Conservation (phyloP, 2,888 invertebrate species). For the Biston stratarius region DNA sequence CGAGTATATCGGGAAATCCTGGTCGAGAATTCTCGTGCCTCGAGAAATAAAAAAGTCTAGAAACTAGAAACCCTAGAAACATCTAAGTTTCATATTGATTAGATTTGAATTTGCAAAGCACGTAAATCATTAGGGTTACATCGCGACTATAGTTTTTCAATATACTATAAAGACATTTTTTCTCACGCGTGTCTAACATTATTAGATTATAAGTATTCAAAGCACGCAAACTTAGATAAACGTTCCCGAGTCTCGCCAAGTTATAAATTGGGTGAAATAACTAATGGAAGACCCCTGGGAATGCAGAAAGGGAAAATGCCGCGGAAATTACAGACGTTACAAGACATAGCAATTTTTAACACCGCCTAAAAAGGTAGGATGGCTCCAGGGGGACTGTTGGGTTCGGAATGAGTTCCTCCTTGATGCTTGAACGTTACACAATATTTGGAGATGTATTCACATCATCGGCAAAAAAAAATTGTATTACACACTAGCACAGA, state of each 20-base stretch:
- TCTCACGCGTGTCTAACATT: constrained; percentile 5
- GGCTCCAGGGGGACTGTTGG: constrained; percentile 6
- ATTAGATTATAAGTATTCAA: constrained; percentile 18
- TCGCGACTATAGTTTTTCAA: too few relatives aligned
- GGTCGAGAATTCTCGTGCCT: too few relatives aligned
- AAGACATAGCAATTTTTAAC: constrained; percentile 33
- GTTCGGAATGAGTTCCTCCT: constrained; percentile 1
- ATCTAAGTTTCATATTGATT: too few relatives aligned
- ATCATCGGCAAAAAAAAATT: too few relatives aligned
- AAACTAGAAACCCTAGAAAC: too few relatives aligned
- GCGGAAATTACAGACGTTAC: constrained; percentile 25
- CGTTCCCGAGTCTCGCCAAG: constrained; percentile 21
- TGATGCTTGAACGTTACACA: not conserved
- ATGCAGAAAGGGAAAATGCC: constrained; percentile 17
- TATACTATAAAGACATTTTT: not conserved
- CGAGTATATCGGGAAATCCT: too few relatives aligned
- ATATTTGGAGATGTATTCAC: not conserved
- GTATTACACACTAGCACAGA: too few relatives aligned
- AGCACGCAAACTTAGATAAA: constrained; percentile 31
- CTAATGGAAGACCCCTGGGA: constrained; percentile 29
- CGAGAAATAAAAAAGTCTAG: too few relatives aligned
- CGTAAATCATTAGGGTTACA: too few relatives aligned
- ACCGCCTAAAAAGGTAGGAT: constrained; percentile 11
- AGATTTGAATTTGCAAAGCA: too few relatives aligned
- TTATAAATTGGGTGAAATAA: constrained; percentile 36